Conservation (phyloP, 2,113 vertebrate species). For the Sorex fumeus region DNA sequence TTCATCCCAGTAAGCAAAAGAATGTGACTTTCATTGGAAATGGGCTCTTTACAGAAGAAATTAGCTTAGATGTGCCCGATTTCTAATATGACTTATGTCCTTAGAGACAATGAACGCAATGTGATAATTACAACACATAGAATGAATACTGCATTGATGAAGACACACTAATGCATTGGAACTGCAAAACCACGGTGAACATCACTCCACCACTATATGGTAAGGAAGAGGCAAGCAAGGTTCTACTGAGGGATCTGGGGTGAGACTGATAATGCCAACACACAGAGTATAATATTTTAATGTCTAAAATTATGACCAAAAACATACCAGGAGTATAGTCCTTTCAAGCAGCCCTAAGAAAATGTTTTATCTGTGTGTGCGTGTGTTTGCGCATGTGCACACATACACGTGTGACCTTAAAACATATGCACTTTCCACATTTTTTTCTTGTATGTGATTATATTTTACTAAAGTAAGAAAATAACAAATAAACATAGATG, state of each 20-base stretch:
- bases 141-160: fast-evolving
- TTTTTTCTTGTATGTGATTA: too few relatives aligned
- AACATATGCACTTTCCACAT: too few relatives aligned
- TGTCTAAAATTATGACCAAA: neutral
- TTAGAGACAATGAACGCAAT: neutral
- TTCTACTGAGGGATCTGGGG: neutral
- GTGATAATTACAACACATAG: neutral
- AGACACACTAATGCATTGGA: fast-evolving
- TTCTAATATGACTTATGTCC: neutral
- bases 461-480: neutral
- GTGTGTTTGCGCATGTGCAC: too few relatives aligned
- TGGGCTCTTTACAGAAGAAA: neutral
- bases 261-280: neutral
- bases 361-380: too few relatives aligned
- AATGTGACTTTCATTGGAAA: neutral
- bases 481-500: neutral
- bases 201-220: fast-evolving
- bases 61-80: neutral
- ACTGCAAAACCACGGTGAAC: neutral
- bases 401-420: too few relatives aligned
- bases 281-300: neutral
- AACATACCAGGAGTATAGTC: neutral
- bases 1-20: neutral
- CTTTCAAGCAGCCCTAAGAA: neutral
- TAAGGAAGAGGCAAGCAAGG: neutral